phyloP scores from a whole-genome alignment of 2,888 invertebrate genomes.

The Isotomurus palustris region DNA sequence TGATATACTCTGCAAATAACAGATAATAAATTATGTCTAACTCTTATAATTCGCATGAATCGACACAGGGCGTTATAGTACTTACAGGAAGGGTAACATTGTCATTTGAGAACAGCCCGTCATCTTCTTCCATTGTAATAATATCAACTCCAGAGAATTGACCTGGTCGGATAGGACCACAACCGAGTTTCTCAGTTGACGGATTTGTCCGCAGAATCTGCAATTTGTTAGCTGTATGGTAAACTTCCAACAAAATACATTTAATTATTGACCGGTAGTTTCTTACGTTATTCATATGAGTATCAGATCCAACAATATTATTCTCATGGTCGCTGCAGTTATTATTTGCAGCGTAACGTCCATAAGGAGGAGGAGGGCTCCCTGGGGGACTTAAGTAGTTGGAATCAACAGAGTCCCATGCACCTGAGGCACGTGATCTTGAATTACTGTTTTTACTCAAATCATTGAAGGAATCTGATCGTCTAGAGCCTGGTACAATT shows the following conservation, averaged over 20 bases:
- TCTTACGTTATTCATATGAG: too few species aligned
- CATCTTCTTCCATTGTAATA: conserved; percentile 94
- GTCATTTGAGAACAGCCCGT: conserved; percentile 49
- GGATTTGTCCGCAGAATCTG: conserved; percentile 11
- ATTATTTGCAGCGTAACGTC: conserved; percentile 17
- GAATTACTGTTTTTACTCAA: conserved; percentile 50
- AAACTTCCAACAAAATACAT: conserved; percentile 4
- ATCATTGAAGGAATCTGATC: conserved; percentile 61
- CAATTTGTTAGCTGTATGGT: conserved; percentile 34
- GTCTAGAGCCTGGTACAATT: conserved; percentile 50
- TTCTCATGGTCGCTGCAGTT: conserved; percentile 23
- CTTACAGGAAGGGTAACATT: conserved; percentile 8
- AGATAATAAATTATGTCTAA: conserved; percentile 1
- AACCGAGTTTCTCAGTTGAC: neutral
- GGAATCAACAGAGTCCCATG: conserved; percentile 51
- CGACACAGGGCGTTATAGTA: neutral
- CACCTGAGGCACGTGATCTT: conserved; percentile 46
- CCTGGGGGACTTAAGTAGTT: conserved; percentile 66
- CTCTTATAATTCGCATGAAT: neutral
- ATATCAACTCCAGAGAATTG: conserved; percentile 52
- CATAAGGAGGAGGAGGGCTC: conserved; percentile 84
- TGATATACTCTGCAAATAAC: conserved; percentile 60
- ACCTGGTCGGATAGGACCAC: neutral
- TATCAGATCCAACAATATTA: conserved; percentile 29
- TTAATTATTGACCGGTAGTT: neutral